phyloP scores from a whole-genome alignment of 2,797 vertebrate genomes.

The Phataginus tricuspis region DNA sequence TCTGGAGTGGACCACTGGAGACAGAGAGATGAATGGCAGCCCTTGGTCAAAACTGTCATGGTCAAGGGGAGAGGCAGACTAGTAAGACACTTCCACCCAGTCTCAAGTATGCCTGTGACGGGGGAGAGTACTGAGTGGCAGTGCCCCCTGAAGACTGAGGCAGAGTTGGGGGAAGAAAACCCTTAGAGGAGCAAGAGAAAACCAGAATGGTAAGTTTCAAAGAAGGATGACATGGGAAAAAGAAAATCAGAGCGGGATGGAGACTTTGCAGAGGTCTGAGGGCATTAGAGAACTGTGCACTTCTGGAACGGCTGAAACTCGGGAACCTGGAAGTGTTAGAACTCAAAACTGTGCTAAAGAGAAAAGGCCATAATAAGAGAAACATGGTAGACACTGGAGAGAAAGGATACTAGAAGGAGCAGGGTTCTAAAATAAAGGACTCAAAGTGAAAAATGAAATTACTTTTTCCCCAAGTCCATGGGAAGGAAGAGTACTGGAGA shows the following conservation, averaged over 20 bases:
- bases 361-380: background rate
- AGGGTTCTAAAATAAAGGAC: background rate
- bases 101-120: background rate
- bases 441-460: background rate
- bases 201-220: background rate
- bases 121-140: background rate
- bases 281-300: background rate
- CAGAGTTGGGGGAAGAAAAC: rapidly evolving
- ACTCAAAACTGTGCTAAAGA: background rate
- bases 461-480: background rate
- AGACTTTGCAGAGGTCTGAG: background rate
- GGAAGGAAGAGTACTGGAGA: background rate
- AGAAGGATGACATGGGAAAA: background rate
- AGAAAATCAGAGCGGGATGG: background rate
- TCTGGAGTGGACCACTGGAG: background rate
- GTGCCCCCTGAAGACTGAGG: background rate
- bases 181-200: background rate
- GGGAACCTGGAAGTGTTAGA: background rate
- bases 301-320: background rate
- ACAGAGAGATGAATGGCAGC: background rate
- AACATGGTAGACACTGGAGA: background rate
- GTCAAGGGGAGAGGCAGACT: background rate
- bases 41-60: background rate
- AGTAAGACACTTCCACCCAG: background rate
- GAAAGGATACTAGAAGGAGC: background rate